Base-by-base conservation (phyloP, 2,888 invertebrate genomes). In the Cremastobaeus sp. region DNA sequence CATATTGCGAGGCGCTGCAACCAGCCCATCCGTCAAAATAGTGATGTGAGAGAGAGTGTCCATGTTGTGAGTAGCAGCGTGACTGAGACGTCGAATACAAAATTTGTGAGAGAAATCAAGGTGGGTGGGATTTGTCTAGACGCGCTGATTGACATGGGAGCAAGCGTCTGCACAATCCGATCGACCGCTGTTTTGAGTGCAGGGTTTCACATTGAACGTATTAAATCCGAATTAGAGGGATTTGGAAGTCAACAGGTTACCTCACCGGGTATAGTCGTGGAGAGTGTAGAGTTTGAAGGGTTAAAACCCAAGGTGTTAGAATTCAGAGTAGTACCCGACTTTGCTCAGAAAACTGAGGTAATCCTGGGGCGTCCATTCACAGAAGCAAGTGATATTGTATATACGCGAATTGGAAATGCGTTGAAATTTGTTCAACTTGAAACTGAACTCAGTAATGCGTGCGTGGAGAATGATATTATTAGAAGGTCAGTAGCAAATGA, bases 331-430 rank as follows among this genome's bases (percentile, higher is more conserved):
- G 48, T 48, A 4, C 48, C 48, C 6, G 48, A 48, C 8, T 20
- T 11, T 3, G 66, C 54, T 0, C 65, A 75, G 17, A 2, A 5
- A 1, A 50, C 45, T 14, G 47, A 59, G 8, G 45, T 72, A 2
- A 72, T 69, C 34, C 15, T 76, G 28, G 69, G 69, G 8, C 21
- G 69, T 30, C 54, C 64, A 6, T 69, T 64, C 47, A 69, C 69
- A 1, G 75, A 69, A 30, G 47, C 60, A 1, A 1, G 5, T 3
- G 52, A 52, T 34, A 0, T 52, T 0, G 8, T 14, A 6, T 52
- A 52, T 21, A 1, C 8, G 12, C 30, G 47, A 14, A 11, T 32
- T 4, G 28, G 47, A 28, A 15, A 47, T 15, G 15, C 14, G 1
- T 47, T 47, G 9, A 8, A 11, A 15, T 47, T 47, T 15, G 14